Evolutionary conservation across 2,113 vertebrate genomes (phyloP).

Genomic region (Sinocyclocheilus maitianheensis): DNA sequence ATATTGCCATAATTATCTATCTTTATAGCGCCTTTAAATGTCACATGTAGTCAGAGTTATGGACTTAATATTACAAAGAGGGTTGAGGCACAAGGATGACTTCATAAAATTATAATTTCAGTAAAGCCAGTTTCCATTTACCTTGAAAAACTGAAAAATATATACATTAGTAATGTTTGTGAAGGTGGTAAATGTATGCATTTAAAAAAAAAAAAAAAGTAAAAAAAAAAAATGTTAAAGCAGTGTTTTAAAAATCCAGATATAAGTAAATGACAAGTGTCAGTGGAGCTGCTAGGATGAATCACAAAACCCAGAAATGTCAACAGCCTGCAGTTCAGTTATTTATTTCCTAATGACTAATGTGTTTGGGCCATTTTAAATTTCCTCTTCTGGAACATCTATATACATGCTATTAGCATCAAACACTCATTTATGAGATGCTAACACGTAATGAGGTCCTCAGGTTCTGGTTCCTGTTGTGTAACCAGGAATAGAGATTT

Average conservation of each 20-base stretch:
- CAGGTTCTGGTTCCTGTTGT: not conserved
- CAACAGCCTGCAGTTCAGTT: constrained; percentile 8
- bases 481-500: not conserved
- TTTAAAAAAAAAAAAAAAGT: not conserved
- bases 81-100: constrained; percentile 69
- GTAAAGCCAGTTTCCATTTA: constrained; percentile 30
- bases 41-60: constrained; percentile 74
- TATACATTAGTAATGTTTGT: not conserved
- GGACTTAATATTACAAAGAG: constrained; percentile 79
- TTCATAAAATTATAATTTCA: constrained; percentile 58
- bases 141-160: not conserved
- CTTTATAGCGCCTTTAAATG: constrained; percentile 80
- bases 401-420: not conserved
- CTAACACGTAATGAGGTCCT: not conserved
- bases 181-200: not conserved
- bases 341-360: constrained; percentile 26
- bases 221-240: not conserved
- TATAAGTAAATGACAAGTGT: constrained; percentile 6
- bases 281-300: constrained; percentile 8
- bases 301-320: constrained; percentile 27
- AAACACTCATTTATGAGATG: not conserved
- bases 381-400: not conserved
- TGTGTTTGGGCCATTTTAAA: not conserved
- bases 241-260: not conserved
- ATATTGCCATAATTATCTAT: constrained; percentile 82